A percentile compares a stretch with the other conserved stretches of the same genome.
These are phyloP conservation scores for Lagocephalus sceleratus DNA, from an alignment of 2,797 vertebrate species.

Conservation along the genomic window DNA sequence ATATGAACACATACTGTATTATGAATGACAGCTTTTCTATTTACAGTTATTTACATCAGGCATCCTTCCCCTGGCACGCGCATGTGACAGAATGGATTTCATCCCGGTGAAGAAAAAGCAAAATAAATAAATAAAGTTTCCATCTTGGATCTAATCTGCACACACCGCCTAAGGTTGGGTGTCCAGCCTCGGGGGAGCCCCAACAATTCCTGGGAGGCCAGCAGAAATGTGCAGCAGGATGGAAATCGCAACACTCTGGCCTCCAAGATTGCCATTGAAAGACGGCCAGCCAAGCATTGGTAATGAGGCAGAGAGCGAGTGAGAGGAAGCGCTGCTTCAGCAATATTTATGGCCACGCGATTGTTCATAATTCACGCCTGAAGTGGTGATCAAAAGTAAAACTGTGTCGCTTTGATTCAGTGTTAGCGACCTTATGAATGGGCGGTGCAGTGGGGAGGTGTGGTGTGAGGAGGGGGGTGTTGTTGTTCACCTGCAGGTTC, in stretches of 20 bases:
- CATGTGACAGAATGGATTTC: conserved; percentile 47
- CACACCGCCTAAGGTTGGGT: conserved; percentile 62
- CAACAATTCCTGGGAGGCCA: conserved; percentile 59
- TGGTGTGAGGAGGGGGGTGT: conserved; percentile 3
- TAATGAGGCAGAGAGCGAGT: conserved; percentile 61
- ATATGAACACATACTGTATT: conserved; percentile 9
- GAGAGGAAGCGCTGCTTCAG: conserved; percentile 22
- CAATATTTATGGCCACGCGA: conserved; percentile 35
- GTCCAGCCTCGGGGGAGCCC: conserved; percentile 67
- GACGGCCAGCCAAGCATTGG: conserved; percentile 69
- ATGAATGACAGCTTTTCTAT: conserved; percentile 26
- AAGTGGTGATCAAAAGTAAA: conserved; percentile 20
- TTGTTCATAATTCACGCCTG: conserved; percentile 42
- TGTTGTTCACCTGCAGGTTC: conserved; percentile 12
- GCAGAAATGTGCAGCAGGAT: conserved; percentile 72
- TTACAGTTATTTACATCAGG: conserved; percentile 29
- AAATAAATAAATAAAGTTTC: conserved; percentile 61
- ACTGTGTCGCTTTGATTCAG: conserved; percentile 34
- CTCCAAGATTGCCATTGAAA: conserved; percentile 70
- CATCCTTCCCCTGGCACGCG: conserved; percentile 21
- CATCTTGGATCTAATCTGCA: conserved; percentile 72
- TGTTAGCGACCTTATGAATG: conserved; percentile 33
- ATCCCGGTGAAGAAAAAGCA: conserved; percentile 31
- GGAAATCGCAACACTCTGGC: conserved; percentile 72
- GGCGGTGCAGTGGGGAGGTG: conserved; percentile 6